A percentile compares a stretch with the other conserved stretches of the same genome.
Conservation (phyloP, 92 coral and sea anemone species). For the Bergia sp. region DNA sequence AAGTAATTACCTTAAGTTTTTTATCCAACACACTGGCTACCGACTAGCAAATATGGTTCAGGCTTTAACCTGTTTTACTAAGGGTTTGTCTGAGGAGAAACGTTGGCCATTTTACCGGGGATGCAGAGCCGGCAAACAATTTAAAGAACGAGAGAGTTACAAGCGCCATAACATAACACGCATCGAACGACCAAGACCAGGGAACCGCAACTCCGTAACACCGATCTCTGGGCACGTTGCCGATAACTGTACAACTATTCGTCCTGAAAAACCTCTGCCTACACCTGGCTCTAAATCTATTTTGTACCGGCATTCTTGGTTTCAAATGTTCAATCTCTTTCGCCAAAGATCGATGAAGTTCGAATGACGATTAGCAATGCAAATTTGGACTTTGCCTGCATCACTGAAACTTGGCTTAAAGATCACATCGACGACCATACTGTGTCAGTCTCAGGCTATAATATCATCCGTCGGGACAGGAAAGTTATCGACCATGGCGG, state of each 20-base stretch:
- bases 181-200: constrained; percentile 33
- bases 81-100: constrained; percentile 38
- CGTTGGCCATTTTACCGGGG: constrained; percentile 38
- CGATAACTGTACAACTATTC: no score
- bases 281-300: constrained; percentile 30
- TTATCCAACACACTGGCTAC: background rate
- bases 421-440: no score
- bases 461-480: no score
- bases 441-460: constrained; percentile 9
- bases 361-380: constrained; percentile 10
- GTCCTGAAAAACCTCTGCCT: background rate
- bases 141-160: constrained; percentile 12
- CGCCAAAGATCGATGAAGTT: no score
- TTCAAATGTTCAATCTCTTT: background rate
- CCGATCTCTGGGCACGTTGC: no score
- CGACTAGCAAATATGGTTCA: constrained; percentile 32
- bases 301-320: background rate
- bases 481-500: no score
- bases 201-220: no score
- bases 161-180: background rate
- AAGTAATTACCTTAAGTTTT: background rate
- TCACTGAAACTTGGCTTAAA: background rate
- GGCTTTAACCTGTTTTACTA: constrained; percentile 14
- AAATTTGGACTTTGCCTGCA: background rate
- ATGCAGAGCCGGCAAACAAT: constrained; percentile 42